Evolutionary conservation across 2,797 vertebrate genomes (phyloP).

Genomic region (Coendou prehensilis): DNA sequence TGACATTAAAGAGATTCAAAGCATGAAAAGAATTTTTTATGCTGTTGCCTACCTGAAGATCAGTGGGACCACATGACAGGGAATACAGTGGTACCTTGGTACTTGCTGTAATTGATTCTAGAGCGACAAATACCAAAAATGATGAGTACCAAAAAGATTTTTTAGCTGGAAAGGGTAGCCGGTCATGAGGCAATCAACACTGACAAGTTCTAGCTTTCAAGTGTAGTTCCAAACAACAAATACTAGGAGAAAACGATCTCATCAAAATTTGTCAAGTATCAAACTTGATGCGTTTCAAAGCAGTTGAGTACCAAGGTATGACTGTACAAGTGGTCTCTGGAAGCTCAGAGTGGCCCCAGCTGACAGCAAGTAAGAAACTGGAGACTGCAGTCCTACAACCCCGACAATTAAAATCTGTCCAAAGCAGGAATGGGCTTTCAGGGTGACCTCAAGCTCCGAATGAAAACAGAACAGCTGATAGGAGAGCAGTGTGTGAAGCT

Average conservation of each 20-base stretch:
- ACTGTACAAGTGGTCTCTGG: neutral
- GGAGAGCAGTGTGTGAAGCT: neutral
- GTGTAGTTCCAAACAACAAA: neutral
- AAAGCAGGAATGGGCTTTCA: neutral
- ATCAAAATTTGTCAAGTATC: neutral
- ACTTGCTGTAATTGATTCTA: neutral
- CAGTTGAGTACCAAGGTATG: neutral
- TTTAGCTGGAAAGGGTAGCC: neutral
- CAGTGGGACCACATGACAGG: neutral
- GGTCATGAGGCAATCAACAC: neutral
- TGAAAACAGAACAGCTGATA: neutral
- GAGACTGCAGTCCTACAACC: neutral
- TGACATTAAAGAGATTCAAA: neutral
- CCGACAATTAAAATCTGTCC: neutral
- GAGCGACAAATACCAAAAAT: neutral
- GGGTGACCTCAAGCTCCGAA: neutral
- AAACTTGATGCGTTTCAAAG: neutral
- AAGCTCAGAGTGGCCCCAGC: neutral
- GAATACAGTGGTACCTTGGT: neutral
- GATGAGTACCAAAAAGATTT: neutral
- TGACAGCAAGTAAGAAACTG: neutral
- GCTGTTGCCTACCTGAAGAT: constrained; percentile 16
- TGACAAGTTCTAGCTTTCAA: neutral
- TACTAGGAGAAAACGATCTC: neutral
- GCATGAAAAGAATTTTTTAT: neutral